Percentiles rank a stretch among this genome's conserved stretches.
Evolutionary conservation across 2,797 vertebrate species (phyloP).

Genomic region (Mormyrus proboscirostris): DNA sequence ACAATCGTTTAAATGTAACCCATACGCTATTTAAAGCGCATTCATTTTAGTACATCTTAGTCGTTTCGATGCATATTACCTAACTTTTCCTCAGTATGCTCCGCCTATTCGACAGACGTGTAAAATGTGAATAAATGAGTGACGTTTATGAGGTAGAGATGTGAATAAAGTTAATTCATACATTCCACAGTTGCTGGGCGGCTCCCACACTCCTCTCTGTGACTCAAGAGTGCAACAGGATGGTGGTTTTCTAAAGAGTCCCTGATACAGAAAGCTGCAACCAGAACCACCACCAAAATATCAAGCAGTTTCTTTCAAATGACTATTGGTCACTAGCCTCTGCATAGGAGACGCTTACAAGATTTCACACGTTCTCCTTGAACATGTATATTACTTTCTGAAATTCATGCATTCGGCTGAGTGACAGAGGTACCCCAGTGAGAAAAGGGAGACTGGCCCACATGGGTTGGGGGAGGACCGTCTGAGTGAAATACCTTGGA

Average conservation of each 20-base stretch:
- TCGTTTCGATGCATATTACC: not conserved
- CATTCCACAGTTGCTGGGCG: not conserved
- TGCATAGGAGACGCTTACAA: not conserved
- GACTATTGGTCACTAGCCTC: not conserved
- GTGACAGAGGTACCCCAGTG: not conserved
- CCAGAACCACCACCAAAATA: not conserved
- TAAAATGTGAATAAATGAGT: not conserved
- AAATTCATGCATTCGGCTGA: not conserved
- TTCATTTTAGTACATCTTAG: not conserved
- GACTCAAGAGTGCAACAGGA: not conserved
- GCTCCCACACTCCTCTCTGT: not conserved
- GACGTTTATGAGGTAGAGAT: not conserved
- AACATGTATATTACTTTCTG: not conserved
- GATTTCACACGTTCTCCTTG: not conserved
- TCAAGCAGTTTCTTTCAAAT: not conserved
- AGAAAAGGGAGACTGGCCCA: not conserved
- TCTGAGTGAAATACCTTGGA: not conserved
- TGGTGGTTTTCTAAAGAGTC: not conserved
- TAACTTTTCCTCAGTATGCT: not conserved
- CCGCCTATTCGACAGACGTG: not conserved
- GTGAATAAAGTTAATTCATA: not conserved
- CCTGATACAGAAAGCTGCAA: not conserved
- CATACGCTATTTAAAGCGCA: not conserved
- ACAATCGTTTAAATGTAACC: not conserved
- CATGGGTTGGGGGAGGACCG: not conserved